Base-by-base conservation (phyloP, 2,888 invertebrate species). In the Abscondita cerata region DNA sequence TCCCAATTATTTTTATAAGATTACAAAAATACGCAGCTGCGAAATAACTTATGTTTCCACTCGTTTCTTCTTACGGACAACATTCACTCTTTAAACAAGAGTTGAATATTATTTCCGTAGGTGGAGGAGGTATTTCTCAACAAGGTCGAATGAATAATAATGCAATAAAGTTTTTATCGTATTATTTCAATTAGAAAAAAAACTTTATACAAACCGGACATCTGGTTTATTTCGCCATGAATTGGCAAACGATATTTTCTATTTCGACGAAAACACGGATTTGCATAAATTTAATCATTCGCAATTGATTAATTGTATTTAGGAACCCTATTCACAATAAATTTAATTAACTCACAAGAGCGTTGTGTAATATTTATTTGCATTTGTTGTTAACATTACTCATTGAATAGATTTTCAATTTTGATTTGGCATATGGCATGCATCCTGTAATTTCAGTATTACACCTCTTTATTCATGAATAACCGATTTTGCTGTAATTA, bases 381-480 rank as follows among this genome's bases (percentile, higher is more conserved):
- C 16, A 44, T 18, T 18, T 16, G 41, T 41, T 44, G 11, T 44
- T 18, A 25, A 25, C 6, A 11, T 19, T 44, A 44, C 44, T 44
- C 18, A 44, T 44, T 44, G 18, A n/a, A n/a, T n/a, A 18, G 44
- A 44, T 44, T 44, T n/a, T 44, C 44, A 18, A 44, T 44, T 44
- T 44, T 18, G 16, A 44, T 19, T 44, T 44, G 18, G 11, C 16
- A 44, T n/a, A 44, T 44, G 18, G 41, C 19, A n/a, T 5, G 18
- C 44, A 44, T 44, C 44, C 16, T 44, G 18, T 44, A 3, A 18
- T n/a, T 18, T 19, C 18, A n/a, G n/a, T n/a, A n/a, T 40, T 13
- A 40, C 40, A 44, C 44, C 16, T 19, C 44, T 18, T 19, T 18
- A 18, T 11, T 44, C 44, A 44, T 44, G 18, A 25, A 25, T 25